phyloP scores from a whole-genome alignment of 2,113 vertebrate genomes.

The Psettodes erumei region DNA sequence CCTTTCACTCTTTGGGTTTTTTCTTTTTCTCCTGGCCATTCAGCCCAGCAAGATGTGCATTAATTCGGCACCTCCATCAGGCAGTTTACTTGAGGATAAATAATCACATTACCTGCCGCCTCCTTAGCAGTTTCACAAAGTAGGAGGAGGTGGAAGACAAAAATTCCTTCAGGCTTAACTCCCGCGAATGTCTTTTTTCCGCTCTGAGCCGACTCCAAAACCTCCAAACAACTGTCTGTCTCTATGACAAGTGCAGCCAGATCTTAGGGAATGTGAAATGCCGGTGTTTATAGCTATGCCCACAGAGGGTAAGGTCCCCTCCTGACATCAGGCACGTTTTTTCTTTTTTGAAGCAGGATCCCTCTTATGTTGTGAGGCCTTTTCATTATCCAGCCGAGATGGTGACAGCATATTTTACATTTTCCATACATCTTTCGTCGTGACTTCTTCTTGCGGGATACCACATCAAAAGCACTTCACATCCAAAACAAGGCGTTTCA shows the following conservation, averaged over 20 bases:
- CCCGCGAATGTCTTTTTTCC: background rate
- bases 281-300: conserved; percentile 14
- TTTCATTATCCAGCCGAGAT: conserved; percentile 26
- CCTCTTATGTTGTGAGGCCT: conserved; percentile 19
- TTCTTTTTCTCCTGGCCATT: background rate
- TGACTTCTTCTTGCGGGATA: conserved; percentile 10
- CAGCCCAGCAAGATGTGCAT: background rate
- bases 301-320: conserved; percentile 9
- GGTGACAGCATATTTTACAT: conserved; percentile 33
- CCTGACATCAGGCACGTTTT: conserved; percentile 30
- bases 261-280: conserved; percentile 27
- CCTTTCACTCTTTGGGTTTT: conserved; percentile 9
- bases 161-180: conserved; percentile 5
- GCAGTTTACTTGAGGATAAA: conserved; percentile 5
- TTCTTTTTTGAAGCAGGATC: conserved; percentile 30
- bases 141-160: background rate
- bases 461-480: conserved; percentile 29
- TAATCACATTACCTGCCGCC: conserved; percentile 5
- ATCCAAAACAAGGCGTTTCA: conserved; percentile 28
- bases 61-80: background rate
- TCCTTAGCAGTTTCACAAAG: background rate
- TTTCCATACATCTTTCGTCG: conserved; percentile 19
- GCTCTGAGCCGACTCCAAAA: background rate
- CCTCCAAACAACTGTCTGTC: background rate
- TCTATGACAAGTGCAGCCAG: background rate